These are phyloP conservation scores for Sycophaga agraensis DNA, from an alignment of 1,140 invertebrate genomes.

Conservation along the genomic window DNA sequence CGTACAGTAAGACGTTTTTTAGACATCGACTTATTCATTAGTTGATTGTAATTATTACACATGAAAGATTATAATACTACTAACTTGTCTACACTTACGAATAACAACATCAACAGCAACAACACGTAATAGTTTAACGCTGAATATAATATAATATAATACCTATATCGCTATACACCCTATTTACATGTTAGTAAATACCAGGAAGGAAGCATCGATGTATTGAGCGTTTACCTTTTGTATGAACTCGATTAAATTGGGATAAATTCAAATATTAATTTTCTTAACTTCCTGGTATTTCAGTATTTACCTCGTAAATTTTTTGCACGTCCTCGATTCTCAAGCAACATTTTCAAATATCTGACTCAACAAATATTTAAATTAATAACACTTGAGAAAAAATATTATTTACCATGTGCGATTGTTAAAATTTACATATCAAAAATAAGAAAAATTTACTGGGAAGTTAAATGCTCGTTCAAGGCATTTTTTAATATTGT, in stretches of 20 bases:
- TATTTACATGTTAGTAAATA: constrained; percentile 30
- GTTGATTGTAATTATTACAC: too few relatives aligned
- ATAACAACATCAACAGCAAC: constrained; percentile 59
- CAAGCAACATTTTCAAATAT: not conserved
- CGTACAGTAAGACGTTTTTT: too few relatives aligned
- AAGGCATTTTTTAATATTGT: not conserved
- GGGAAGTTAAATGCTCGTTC: too few relatives aligned
- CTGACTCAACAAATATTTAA: not conserved
- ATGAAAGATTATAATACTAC: not conserved
- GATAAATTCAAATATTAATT: constrained; percentile 21
- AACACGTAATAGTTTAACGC: constrained; percentile 56
- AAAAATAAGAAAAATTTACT: constrained; percentile 9
- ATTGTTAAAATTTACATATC: constrained; percentile 10
- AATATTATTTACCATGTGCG: not conserved
- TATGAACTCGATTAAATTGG: constrained; percentile 15
- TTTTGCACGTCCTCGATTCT: not conserved
- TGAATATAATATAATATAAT: constrained; percentile 42
- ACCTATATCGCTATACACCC: constrained; percentile 31
- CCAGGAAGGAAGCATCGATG: constrained; percentile 13
- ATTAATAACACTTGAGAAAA: not conserved
- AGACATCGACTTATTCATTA: too few relatives aligned
- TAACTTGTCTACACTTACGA: constrained; percentile 37
- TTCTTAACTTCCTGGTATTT: constrained; percentile 15
- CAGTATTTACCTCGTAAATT: not conserved
- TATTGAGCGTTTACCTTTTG: constrained; percentile 7